Percentiles rank a stretch among this genome's conserved stretches.
Conservation (phyloP, 2,113 vertebrate genomes). For the Ploceus nigricollis region DNA sequence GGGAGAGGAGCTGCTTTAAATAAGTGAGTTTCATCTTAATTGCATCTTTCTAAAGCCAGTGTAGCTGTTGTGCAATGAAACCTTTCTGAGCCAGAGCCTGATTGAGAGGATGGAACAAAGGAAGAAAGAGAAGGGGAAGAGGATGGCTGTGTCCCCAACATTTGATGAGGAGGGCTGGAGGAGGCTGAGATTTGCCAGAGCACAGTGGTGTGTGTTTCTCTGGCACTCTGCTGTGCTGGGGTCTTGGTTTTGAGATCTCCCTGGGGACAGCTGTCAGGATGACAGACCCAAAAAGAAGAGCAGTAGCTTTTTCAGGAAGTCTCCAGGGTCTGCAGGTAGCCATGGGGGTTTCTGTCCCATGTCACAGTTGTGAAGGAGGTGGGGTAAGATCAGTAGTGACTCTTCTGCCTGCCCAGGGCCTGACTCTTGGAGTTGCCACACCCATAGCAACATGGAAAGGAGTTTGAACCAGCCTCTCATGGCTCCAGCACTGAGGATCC, state of each 20-base stretch:
- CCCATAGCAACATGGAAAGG: neutral
- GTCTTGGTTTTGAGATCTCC: neutral
- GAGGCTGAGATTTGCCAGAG: neutral
- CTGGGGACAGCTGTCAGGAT: neutral
- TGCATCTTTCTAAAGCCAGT: slow-evolving; percentile 24
- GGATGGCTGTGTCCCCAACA: accelerated
- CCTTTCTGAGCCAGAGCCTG: neutral
- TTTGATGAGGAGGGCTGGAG: neutral
- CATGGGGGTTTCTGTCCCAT: neutral
- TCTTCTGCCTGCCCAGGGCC: neutral
- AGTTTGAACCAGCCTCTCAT: neutral
- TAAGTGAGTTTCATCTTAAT: slow-evolving; percentile 45
- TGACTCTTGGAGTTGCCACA: neutral
- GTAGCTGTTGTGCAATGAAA: neutral
- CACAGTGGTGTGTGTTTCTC: accelerated
- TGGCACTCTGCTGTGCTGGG: neutral
- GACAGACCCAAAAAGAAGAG: neutral
- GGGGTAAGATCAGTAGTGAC: neutral
- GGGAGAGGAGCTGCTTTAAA: slow-evolving; percentile 27
- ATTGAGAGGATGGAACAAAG: neutral
- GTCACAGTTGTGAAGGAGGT: neutral
- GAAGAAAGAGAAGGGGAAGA: neutral
- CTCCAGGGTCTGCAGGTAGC: neutral
- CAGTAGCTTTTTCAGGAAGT: neutral
- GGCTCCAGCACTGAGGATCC: neutral